Conservation (phyloP, 2,888 invertebrate species). For the Lomographa bimaculata region DNA sequence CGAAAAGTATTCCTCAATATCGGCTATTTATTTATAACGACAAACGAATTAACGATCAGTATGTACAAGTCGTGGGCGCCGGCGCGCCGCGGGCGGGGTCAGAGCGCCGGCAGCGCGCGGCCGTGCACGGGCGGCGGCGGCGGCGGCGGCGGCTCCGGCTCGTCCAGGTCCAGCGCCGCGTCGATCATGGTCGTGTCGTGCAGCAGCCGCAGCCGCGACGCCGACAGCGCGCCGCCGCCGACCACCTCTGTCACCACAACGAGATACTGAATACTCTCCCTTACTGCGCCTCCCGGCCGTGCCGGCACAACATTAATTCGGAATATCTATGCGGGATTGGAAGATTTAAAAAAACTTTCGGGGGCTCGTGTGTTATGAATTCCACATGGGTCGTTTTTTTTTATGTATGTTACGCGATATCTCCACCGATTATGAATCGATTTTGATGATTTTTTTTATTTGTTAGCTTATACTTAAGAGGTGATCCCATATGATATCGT, state of each 20-base stretch:
- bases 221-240: conserved; percentile 76
- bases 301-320: too few species aligned
- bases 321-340: too few species aligned
- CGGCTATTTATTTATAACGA: conserved; percentile 14
- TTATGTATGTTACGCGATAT: too few species aligned
- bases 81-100: conserved; percentile 14
- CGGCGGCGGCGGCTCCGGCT: conserved; percentile 84
- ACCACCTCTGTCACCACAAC: conserved; percentile 39
- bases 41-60: conserved; percentile 1
- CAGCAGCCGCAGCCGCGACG: conserved; percentile 89
- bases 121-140: conserved; percentile 18
- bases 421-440: too few species aligned
- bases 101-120: conserved; percentile 15
- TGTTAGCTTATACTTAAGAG: too few species aligned
- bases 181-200: conserved; percentile 96
- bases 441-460: too few species aligned
- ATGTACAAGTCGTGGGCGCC: conserved; percentile 2
- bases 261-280: conserved; percentile 1
- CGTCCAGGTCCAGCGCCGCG: conserved; percentile 94
- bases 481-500: too few species aligned
- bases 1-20: conserved; percentile 23
- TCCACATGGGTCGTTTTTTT: too few species aligned
- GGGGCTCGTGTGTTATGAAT: too few species aligned
- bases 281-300: too few species aligned
- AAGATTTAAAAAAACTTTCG: too few species aligned